These are phyloP conservation scores for Dinoponera quadriceps DNA, from an alignment of 1,140 invertebrate species.

Conservation along the genomic window DNA sequence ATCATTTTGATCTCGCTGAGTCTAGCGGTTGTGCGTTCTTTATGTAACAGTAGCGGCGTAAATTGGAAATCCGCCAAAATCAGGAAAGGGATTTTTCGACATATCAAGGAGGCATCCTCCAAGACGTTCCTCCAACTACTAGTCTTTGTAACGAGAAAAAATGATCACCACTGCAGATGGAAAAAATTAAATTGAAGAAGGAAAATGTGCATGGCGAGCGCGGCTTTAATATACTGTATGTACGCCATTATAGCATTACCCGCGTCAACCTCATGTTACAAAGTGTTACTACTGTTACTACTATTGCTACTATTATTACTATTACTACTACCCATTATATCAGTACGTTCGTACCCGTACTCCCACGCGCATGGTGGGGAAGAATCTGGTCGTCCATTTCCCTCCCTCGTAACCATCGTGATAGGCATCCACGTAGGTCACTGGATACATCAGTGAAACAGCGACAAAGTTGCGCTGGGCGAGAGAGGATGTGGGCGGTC, in stretches of 20 bases:
- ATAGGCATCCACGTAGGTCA: constrained; percentile 47
- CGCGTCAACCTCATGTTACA: constrained; percentile 7
- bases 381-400: constrained; percentile 26
- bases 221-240: constrained; percentile 24
- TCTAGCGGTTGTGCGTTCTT: too few relatives aligned
- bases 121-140: background rate
- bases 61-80: constrained; percentile 12
- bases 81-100: constrained; percentile 35
- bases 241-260: constrained; percentile 38
- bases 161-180: background rate
- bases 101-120: background rate
- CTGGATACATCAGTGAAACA: constrained; percentile 46
- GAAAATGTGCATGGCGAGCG: constrained; percentile 7
- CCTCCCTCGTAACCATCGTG: constrained; percentile 29
- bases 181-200: constrained; percentile 30
- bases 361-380: constrained; percentile 13
- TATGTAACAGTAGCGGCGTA: background rate
- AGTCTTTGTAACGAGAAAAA: background rate
- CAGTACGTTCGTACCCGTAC: background rate
- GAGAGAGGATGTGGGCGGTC: background rate
- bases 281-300: constrained; percentile 15
- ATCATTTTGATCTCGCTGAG: too few relatives aligned
- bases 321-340: constrained; percentile 14
- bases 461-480: background rate
- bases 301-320: background rate